phyloP scores from a whole-genome alignment of 1,140 invertebrate species.

The Zaprionus kolodkinae region DNA sequence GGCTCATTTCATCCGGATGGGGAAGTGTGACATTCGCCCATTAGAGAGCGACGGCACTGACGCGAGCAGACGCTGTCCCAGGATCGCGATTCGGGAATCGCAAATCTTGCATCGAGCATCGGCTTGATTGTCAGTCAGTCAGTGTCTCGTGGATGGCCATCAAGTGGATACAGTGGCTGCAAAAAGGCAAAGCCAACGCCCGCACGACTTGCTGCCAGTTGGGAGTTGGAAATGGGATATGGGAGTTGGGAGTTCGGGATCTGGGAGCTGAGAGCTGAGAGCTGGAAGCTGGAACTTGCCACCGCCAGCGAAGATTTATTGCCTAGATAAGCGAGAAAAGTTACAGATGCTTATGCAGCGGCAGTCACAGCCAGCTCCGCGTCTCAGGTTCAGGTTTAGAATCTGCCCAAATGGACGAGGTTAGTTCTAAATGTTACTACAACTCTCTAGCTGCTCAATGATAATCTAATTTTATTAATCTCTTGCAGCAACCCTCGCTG shows the following conservation, averaged over 20 bases:
- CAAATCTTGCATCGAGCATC: slow-evolving; percentile 4
- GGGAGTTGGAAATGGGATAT: slow-evolving; percentile 40
- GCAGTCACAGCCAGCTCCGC: slow-evolving; percentile 70
- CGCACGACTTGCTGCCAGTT: slow-evolving; percentile 65
- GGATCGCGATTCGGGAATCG: slow-evolving; percentile 42
- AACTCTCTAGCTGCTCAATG: not conserved
- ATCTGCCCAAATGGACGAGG: slow-evolving; percentile 59
- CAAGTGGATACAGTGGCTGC: slow-evolving; percentile 39
- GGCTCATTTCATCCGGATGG: slow-evolving; percentile 21
- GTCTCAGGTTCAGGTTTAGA: slow-evolving; percentile 54
- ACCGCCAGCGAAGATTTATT: slow-evolving; percentile 81
- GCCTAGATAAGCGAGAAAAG: slow-evolving; percentile 80
- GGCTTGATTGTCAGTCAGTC: slow-evolving; percentile 75
- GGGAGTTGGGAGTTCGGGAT: slow-evolving; percentile 27
- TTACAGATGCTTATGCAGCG: slow-evolving; percentile 81
- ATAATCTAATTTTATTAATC: slow-evolving; percentile 2
- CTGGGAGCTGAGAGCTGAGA: slow-evolving; percentile 35
- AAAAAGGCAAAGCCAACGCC: slow-evolving; percentile 63
- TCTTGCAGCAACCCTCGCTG: slow-evolving; percentile 53
- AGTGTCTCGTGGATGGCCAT: slow-evolving; percentile 50
- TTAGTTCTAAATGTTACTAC: not conserved
- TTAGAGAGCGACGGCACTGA: slow-evolving; percentile 53
- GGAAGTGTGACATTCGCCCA: slow-evolving; percentile 76
- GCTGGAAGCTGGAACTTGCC: slow-evolving; percentile 62
- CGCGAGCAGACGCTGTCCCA: not conserved